Percentiles rank a stretch among this genome's conserved stretches.
Conservation (phyloP, 2,888 invertebrate species). For the Platycnemis pennipes region DNA sequence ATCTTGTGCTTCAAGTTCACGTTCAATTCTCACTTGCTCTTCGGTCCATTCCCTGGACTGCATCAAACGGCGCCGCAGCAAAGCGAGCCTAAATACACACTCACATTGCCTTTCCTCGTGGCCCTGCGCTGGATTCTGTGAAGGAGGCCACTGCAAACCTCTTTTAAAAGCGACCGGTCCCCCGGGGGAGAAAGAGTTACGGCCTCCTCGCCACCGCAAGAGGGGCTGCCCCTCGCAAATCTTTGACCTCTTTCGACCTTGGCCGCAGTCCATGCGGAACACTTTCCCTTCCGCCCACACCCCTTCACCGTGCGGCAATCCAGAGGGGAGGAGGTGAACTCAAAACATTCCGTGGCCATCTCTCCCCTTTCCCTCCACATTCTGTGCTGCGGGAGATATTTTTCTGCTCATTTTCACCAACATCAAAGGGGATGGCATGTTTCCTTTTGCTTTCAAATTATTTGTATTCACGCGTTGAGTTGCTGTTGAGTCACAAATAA, state of each 20-base stretch:
- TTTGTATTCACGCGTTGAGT: not conserved
- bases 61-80: not conserved
- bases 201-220: not conserved
- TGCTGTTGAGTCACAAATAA: not conserved
- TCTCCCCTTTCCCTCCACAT: not conserved
- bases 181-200: not conserved
- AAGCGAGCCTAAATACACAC: not conserved
- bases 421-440: too few species aligned
- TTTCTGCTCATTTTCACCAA: too few species aligned
- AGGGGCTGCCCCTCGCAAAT: not conserved
- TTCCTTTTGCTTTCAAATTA: not conserved
- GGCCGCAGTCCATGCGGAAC: not conserved
- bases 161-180: not conserved
- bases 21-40: too few species aligned
- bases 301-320: not conserved
- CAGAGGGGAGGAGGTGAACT: not conserved
- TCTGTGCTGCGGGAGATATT: not conserved
- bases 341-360: not conserved
- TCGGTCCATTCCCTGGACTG: too few species aligned
- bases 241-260: not conserved
- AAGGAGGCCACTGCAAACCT: too few species aligned
- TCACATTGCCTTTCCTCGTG: not conserved
- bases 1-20: too few species aligned
- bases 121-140: too few species aligned
- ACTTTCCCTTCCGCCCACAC: not conserved